Conservation (phyloP, 2,888 invertebrate species). For the Folsomia candida region DNA sequence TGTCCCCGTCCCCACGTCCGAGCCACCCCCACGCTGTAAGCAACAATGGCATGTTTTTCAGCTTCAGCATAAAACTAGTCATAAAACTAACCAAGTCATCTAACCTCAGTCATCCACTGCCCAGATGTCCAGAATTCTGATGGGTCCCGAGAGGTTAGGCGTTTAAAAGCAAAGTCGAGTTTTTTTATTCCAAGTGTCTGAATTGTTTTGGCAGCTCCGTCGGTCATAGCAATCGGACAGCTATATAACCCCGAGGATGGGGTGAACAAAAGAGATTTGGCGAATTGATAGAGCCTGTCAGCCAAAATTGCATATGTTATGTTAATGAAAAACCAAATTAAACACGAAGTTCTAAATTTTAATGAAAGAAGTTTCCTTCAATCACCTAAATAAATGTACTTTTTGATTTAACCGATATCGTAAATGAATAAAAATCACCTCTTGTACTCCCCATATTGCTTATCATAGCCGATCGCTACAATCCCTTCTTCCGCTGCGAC, state of each 20-base stretch:
- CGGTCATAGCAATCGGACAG: constrained; percentile 63
- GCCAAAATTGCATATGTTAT: too few species aligned
- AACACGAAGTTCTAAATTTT: too few species aligned
- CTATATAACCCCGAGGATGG: constrained; percentile 59
- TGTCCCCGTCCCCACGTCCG: constrained; percentile 60
- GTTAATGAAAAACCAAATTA: too few species aligned
- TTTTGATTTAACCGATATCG: too few species aligned
- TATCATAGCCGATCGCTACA: constrained; percentile 58
- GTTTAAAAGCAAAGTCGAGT: constrained; percentile 48
- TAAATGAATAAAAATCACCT: too few species aligned
- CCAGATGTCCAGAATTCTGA: constrained; percentile 61
- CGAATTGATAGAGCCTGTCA: constrained; percentile 58
- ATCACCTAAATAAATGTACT: too few species aligned
- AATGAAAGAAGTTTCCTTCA: too few species aligned
- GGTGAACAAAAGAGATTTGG: constrained; percentile 58
- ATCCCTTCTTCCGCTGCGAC: constrained; percentile 61
- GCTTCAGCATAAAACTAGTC: too few species aligned
- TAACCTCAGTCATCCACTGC: constrained; percentile 65
- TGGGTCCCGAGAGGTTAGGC: constrained; percentile 56
- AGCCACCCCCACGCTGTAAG: constrained; percentile 60
- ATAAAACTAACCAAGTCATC: too few species aligned
- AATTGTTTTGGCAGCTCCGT: constrained; percentile 60
- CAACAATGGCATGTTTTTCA: too few species aligned
- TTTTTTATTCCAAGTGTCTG: constrained; percentile 39
- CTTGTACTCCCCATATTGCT: constrained; percentile 53